Conservation (phyloP, 2,797 vertebrate genomes). For the Myiotriccus ornatus region DNA sequence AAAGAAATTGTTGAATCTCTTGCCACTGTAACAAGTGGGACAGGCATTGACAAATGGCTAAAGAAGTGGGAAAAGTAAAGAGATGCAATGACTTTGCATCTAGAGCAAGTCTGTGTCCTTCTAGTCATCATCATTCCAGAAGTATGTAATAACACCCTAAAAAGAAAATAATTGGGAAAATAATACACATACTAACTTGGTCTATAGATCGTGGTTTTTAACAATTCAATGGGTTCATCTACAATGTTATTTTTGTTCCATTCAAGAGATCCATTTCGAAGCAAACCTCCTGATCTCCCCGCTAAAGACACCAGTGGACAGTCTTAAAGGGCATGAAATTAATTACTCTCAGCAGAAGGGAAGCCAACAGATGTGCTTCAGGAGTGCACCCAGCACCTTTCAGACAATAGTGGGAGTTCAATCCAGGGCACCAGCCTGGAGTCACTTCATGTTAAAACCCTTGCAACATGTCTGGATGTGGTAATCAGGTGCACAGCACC, state of each 20-base stretch:
- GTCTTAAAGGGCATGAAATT: neutral
- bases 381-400: neutral
- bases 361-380: neutral
- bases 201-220: neutral
- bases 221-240: neutral
- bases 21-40: neutral
- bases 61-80: neutral
- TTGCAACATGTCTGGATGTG: neutral
- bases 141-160: neutral
- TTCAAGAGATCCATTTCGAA: neutral
- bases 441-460: neutral
- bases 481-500: neutral
- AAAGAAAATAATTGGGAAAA: neutral
- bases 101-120: neutral
- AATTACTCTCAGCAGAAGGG: neutral
- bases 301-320: accelerated
- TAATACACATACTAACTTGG: neutral
- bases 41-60: neutral
- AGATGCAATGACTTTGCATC: neutral
- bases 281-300: neutral
- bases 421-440: neutral
- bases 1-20: neutral
- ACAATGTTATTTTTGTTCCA: neutral
- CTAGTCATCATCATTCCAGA: neutral
- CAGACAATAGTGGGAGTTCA: neutral